Base-by-base conservation (phyloP, 2,888 invertebrate species). In the Gibbula magus region DNA sequence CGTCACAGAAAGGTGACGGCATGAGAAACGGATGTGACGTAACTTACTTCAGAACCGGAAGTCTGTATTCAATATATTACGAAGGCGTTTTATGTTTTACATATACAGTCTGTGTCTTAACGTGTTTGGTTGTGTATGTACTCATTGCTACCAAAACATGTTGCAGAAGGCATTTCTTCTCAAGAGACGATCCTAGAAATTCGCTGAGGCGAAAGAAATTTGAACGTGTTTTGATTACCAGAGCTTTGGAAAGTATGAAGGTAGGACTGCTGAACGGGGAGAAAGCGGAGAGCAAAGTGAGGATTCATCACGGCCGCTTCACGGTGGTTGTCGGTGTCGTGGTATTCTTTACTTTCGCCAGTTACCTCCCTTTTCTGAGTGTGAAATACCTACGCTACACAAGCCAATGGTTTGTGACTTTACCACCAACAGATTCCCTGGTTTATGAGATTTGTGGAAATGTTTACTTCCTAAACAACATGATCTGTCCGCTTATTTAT, bases 401-500 rank as follows among this genome's bases (percentile, higher is more conserved):
- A 39, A 35, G 70, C 35, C 39, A n/a, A 18, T 20, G 20, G 39
- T 70, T 70, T 39, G 32, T 18, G 25, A 7, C 22, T 5, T 22
- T 7, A 10, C 25, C 56, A 22, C 20, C 56, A 56, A 56, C 25
- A 22, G 22, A 56, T 22, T 22, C 20, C 7, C 20, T 70, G 8
- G 35, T 70, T 39, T 70, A 70, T 35, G 20, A 70, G 3, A n/a
- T 70, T 16, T 70, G 70, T 20, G 18, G 13, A 18, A 32, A 39
- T 70, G 13, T 35, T 16, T 70, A 70, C 32, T 70, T 70, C 76
- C 83, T 88, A 16, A 85, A 85, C 75, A 87, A 86, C 66, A 85
- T 83, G 53, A 85, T 87, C 0, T 87, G 87, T 45, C 88, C 88
- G 10, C 80, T 87, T 35, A 88, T 88, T 22, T 88, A 88, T 73